These are phyloP conservation scores for Brachionus angularis DNA, from an alignment of 1,140 invertebrate genomes.

Conservation along the genomic window DNA sequence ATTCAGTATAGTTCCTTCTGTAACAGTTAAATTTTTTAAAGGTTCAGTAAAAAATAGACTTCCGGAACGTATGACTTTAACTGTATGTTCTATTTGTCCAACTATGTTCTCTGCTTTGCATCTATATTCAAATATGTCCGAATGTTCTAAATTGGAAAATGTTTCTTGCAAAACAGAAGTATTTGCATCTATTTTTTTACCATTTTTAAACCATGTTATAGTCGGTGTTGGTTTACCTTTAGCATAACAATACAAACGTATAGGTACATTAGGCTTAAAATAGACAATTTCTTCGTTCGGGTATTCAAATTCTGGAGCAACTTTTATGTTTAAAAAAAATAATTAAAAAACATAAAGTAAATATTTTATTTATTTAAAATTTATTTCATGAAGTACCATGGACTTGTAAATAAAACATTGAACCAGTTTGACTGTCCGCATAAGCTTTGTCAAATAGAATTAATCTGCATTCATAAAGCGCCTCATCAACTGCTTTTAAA, in stretches of 20 bases:
- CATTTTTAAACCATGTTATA: conserved; percentile 40
- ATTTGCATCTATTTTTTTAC: conserved; percentile 18
- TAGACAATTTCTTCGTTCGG: conserved; percentile 40
- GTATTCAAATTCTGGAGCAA: conserved; percentile 41
- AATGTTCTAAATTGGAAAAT: not conserved
- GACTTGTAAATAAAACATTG: conserved; percentile 43
- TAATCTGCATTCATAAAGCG: conserved; percentile 28
- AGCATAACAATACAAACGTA: conserved; percentile 39
- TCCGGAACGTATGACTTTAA: conserved; percentile 38
- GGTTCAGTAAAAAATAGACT: conserved; percentile 42
- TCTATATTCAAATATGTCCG: conserved; percentile 38
- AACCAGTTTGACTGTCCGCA: conserved; percentile 33
- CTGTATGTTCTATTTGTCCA: conserved; percentile 25
- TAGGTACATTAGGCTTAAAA: conserved; percentile 26
- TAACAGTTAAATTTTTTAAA: conserved; percentile 39
- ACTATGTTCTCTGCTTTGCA: conserved; percentile 22
- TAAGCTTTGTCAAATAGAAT: conserved; percentile 42
- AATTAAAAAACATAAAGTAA: not conserved
- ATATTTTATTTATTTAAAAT: not conserved
- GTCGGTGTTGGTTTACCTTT: conserved; percentile 22
- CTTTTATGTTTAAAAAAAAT: not conserved
- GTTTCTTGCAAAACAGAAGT: conserved; percentile 41
- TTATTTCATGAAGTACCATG: no score
- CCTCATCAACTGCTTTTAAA: conserved; percentile 28
- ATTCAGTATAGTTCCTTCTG: conserved; percentile 41